Evolutionary conservation across 2,797 vertebrate species (phyloP), one percentile per base, ranked within the genome.

Genomic region (Neolamprologus multifasciatus): DNA sequence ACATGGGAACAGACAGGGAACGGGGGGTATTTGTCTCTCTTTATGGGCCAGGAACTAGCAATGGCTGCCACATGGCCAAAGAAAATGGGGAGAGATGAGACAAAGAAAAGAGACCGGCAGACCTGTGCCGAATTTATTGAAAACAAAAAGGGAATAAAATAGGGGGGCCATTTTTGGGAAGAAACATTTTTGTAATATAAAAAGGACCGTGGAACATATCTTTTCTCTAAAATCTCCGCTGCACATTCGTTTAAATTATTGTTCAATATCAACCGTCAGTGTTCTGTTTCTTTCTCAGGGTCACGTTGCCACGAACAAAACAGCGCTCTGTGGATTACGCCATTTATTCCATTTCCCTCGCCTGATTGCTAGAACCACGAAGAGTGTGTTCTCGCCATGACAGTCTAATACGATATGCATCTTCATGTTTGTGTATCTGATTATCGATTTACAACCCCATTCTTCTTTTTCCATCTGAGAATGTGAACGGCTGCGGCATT

Each of bases 391-490:
- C 83, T 88, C 83, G 57, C 86, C 80, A 86, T 9, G 43, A 82
- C 12, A 2, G 40, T 79, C 89, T 88, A 77, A 92, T 91, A 92
- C 67, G 51, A 90, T 88, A 92, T 91, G 87, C 90, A 89, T 90
- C 88, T 91, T 85, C 79, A 79, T 93, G 91, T 95, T 93, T 95
- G 93, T 88, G 90, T 91, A 90, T 88, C 92, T 90, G 90, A 94
- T 95, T 93, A 93, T 93, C 87, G 85, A 93, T 95, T 94, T 94
- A 91, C 84, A 82, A 81, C 77, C 84, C 81, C 11, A 40, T 89
- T 88, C 81, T 90, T 89, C 80, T 83, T 88, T 77, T 77, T 78
- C 78, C 83, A 76, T 52, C 81, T 80, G 85, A 87, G 82, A 86
- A 89, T 78, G 87, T 76, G 83, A 86, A 55, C 86, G 40, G 79